These are phyloP conservation scores for Poecilia wingei DNA, from an alignment of 2,797 vertebrate genomes.

Conservation along the genomic window DNA sequence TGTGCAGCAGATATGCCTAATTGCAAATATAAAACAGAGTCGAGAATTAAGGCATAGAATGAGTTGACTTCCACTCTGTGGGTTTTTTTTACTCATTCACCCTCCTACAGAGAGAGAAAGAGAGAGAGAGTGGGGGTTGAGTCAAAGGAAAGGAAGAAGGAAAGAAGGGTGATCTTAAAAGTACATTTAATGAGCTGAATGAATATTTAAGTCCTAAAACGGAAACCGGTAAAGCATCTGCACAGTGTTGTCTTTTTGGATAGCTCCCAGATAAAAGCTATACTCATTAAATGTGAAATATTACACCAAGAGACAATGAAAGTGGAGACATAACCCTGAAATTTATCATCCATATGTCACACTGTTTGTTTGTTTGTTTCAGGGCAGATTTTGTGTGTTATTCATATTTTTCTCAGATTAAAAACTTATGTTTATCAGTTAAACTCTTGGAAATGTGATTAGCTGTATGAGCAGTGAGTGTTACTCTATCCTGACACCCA, in stretches of 20 bases:
- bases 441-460: conserved; percentile 16
- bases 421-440: conserved; percentile 22
- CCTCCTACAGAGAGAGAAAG: conserved; percentile 39
- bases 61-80: conserved; percentile 65
- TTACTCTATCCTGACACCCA: conserved; percentile 29
- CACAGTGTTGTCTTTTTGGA: conserved; percentile 42
- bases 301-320: conserved; percentile 28
- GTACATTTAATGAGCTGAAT: conserved; percentile 57
- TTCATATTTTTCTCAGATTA: conserved; percentile 14
- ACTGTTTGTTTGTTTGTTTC: conserved; percentile 24
- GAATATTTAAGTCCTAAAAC: conserved; percentile 58
- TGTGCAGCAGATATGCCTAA: conserved; percentile 74
- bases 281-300: conserved; percentile 42
- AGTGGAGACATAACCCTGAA: conserved; percentile 29
- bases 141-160: conserved; percentile 30
- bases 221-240: conserved; percentile 33
- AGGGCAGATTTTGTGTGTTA: conserved; percentile 12
- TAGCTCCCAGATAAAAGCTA: conserved; percentile 40
- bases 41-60: conserved; percentile 68
- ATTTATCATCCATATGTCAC: conserved; percentile 43
- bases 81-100: conserved; percentile 48
- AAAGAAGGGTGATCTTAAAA: conserved; percentile 37
- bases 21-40: conserved; percentile 70
- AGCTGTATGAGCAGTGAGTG: conserved; percentile 12
- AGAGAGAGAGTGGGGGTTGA: conserved; percentile 12